Evolutionary conservation across 2,113 vertebrate genomes (phyloP).

Genomic region (Anguilla rostrata): DNA sequence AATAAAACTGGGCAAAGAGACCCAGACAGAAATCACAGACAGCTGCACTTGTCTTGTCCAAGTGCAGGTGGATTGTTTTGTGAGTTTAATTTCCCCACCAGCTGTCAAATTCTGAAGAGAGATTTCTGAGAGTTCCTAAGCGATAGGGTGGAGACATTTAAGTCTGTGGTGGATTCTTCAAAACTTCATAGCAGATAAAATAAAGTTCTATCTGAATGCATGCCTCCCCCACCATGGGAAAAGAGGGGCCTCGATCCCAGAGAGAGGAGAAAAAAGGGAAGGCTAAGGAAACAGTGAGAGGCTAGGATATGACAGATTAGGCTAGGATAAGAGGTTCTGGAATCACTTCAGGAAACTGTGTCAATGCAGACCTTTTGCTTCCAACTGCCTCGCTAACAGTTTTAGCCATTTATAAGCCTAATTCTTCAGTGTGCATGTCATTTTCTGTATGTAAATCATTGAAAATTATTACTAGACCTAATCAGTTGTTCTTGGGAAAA

Average conservation of each 20-base stretch:
- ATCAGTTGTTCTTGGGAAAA: slow-evolving; percentile 27
- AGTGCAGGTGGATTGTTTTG: background rate
- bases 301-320: background rate
- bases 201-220: background rate
- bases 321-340: background rate
- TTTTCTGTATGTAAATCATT: background rate
- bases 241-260: background rate
- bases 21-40: background rate
- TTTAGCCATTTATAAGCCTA: background rate
- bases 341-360: background rate
- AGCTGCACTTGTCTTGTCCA: background rate
- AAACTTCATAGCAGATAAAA: slow-evolving; percentile 10
- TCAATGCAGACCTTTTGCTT: background rate
- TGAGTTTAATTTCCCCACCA: slow-evolving; percentile 36
- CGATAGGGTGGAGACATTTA: background rate
- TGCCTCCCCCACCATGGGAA: background rate
- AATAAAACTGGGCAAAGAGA: background rate
- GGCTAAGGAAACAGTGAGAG: background rate
- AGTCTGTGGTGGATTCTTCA: background rate
- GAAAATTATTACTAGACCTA: slow-evolving; percentile 12
- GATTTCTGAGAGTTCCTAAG: background rate
- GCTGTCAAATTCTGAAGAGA: slow-evolving; percentile 25
- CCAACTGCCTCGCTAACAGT: background rate
- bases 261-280: background rate
- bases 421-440: slow-evolving; percentile 4